Evolutionary conservation across 2,113 vertebrate species (phyloP), one percentile per base, ranked within the genome.

Genomic region (Pituophis catenifer): DNA sequence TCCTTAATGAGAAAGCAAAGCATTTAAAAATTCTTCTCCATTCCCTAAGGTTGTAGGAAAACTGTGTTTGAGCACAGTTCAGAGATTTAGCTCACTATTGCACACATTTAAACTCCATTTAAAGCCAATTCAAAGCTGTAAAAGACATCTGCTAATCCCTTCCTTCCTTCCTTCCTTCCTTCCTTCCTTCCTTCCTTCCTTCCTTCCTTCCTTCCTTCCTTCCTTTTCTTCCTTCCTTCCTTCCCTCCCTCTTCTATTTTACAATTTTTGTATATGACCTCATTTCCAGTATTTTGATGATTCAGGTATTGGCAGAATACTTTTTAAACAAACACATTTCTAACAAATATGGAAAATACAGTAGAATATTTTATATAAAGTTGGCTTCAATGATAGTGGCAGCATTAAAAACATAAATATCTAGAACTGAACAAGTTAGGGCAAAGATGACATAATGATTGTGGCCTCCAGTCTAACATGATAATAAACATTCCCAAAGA

Each of bases 81-180:
- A 94, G 59, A 57, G 58, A 4, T 95, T 96, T 96, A 94, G 62
- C 94, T 93, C 92, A 70, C 88, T 92, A 48, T 48, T 5, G 44
- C 44, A 48, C 44, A 48, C 3, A 48, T 48, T 92, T 92, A 92
- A 53, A 75, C 92, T 90, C 87, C 95, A 88, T 59, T 94, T 57
- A 91, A 86, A 65, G 65, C 8, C 92, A 33, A 50, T 54, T 90
- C 93, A 96, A 95, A 90, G 93, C 0, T 57, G 75, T 9, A 91
- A 48, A 92, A 91, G 44, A 92, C 95, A 50, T 89, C 62, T 94
- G 94, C 93, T 53, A 91, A 88, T 12, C 92, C 15, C 3, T 33
- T 4, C n/a, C 23, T 53, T 65, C 44, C n/a, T 3, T n/a, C 19
- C 58, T 48, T 24, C 3, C 19, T 9, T 48, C 21, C 23, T 52